Evolutionary conservation across 2,113 vertebrate species (phyloP).

Genomic region (Donacobius atricapilla): DNA sequence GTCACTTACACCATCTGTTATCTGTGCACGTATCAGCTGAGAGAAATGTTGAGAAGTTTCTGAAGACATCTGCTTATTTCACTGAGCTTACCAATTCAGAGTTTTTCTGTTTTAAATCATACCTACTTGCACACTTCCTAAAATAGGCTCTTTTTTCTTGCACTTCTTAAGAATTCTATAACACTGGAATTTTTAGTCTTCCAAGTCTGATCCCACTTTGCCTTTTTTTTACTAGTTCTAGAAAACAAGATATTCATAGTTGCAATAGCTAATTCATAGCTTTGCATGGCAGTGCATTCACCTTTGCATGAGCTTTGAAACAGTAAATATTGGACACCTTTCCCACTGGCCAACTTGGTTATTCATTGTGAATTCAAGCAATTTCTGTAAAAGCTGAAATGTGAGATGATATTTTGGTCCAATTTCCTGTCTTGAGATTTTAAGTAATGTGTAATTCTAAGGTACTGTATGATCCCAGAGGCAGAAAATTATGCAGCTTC

Average conservation of each 20-base stretch:
- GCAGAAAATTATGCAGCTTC: neutral
- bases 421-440: neutral
- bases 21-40: neutral
- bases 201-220: neutral
- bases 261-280: neutral
- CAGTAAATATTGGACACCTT: neutral
- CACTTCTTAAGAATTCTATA: neutral
- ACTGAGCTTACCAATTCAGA: neutral
- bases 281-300: neutral
- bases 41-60: slow-evolving; percentile 34
- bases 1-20: slow-evolving; percentile 49
- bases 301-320: neutral
- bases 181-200: neutral
- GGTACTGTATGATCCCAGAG: neutral
- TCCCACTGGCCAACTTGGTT: neutral
- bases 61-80: slow-evolving; percentile 45
- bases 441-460: neutral
- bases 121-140: neutral
- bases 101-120: neutral
- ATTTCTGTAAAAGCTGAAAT: neutral
- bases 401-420: neutral
- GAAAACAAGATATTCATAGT: neutral
- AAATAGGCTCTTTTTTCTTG: neutral
- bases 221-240: neutral
- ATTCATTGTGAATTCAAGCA: neutral